Base-by-base conservation (phyloP, 1,140 invertebrate genomes). In the Laodelphax striatellus region DNA sequence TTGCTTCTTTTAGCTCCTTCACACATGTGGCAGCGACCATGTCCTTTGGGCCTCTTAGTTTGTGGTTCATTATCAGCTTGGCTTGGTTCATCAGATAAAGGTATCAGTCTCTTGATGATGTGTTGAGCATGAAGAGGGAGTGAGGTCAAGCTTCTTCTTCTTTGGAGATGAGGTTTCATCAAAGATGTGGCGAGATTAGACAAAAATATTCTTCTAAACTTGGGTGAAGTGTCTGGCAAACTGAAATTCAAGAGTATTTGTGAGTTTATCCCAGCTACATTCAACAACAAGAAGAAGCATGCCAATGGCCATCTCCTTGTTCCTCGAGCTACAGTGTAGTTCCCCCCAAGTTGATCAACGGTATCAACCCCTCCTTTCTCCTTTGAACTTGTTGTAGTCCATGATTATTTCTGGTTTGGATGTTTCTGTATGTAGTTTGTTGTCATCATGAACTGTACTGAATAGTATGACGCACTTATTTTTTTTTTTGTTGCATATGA, bases 401-500 rank as follows among this genome's bases (percentile, higher is more conserved):
- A 19, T 44, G 2, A 44, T 44, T 44, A 44, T 44, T 44, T 44
- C 43, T 2, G 43, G 43, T 44, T 44, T 44, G 5, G 14, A 14
- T 44, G 43, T n/a, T 2, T 44, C 43, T n/a, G 43, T 2, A 44
- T 44, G 14, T 4, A 44, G 17, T 44, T 44, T 44, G 17, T 44
- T 9, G n/a, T n/a, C n/a, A 9, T 44, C 43, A 44, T 44, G 43
- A 14, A 44, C 17, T 3, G 43, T 44, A n/a, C 14, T n/a, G 17
- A 44, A 9, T n/a, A 44, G 14, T 44, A 44, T 19, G 14, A 44
- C 43, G 5, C 14, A 14, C 43, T 44, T 55, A 31, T 28, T 55
- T 55, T 24, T 44, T 44, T 44, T 44, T 44, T 44, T 44, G 14
- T 44, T n/a, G n/a, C n/a, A 31, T 50, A 52, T 14, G 57, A 58